A percentile compares a stretch with the other conserved stretches of the same genome.
Conservation (phyloP, 2,797 vertebrate genomes). For the Rhinogobio ventralis region DNA sequence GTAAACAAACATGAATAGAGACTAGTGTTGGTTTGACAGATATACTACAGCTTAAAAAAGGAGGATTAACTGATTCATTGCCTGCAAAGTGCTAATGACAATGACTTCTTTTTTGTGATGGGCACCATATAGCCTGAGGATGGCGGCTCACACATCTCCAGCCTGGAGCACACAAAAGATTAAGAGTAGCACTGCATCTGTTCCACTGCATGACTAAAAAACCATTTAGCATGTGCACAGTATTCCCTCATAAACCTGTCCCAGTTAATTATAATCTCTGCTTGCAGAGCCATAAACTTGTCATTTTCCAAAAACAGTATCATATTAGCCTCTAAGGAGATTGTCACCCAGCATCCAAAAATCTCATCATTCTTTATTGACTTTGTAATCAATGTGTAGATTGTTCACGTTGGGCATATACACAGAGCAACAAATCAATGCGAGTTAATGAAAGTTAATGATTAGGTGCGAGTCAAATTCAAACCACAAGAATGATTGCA, state of each 20-base stretch:
- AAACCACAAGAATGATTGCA: not conserved
- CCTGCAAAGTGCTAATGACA: slow-evolving; percentile 35
- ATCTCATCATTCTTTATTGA: slow-evolving; percentile 34
- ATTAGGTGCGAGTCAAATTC: slow-evolving; percentile 19
- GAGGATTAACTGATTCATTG: not conserved
- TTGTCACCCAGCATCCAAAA: slow-evolving; percentile 16
- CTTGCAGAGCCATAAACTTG: slow-evolving; percentile 2
- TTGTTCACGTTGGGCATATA: slow-evolving; percentile 2
- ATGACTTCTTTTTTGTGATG: slow-evolving; percentile 45
- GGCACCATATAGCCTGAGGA: slow-evolving; percentile 36
- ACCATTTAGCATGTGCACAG: slow-evolving; percentile 23
- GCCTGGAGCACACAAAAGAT: slow-evolving; percentile 4
- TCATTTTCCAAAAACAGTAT: not conserved
- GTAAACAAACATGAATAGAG: slow-evolving; percentile 2
- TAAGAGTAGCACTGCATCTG: slow-evolving; percentile 30
- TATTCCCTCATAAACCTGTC: slow-evolving; percentile 19
- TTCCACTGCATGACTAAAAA: slow-evolving; percentile 30
- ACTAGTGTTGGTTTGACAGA: slow-evolving; percentile 3
- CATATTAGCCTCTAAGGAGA: slow-evolving; percentile 26
- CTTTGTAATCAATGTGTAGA: slow-evolving; percentile 33
- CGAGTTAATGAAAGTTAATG: slow-evolving; percentile 45
- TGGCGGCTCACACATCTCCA: slow-evolving; percentile 15
- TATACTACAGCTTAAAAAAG: not conserved
- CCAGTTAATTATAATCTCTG: slow-evolving; percentile 29
- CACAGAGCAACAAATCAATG: slow-evolving; percentile 28